Evolutionary conservation across 2,888 invertebrate species (phyloP), one percentile per base, ranked within the genome.

Genomic region (Lymantria monacha): DNA sequence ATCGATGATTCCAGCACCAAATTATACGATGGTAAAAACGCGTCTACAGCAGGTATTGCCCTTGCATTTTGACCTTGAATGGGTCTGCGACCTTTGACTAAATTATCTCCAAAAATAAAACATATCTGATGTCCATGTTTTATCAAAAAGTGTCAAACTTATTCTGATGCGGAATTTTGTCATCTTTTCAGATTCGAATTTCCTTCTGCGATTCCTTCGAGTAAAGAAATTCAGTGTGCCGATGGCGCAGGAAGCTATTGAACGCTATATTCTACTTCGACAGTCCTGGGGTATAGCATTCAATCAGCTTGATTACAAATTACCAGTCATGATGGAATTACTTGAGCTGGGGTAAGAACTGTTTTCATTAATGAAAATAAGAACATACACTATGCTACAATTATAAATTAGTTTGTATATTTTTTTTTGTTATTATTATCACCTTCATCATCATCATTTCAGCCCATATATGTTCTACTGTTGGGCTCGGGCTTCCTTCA

Each of bases 181-280:
- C 12, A 30, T 42, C 55, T 38, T 66, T 81, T 83, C 33, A 96
- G 96, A 96, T 84, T 83, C 93, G 0, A 92, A 83, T 68, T 96
- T 95, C 79, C 84, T 97, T 42, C 88, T 97, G 47, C 93, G 95
- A 55, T 97, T 96, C 77, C 90, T 97, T 46, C 93, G 96, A n/a
- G 93, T 94, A 55, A 96, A 96, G 82, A 97, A 96, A 76, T 96
- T 94, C 85, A 95, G 95, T 74, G 94, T 96, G 0, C 94, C 95
- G 1, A 94, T 95, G 92, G 95, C 96, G 0, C 95, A 96, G 73
- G 95, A 95, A 69, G 94, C 95, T 15, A 91, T 96, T 48, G 95
- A 96, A 78, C 92, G 96, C 30, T 97, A 97, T 77, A 88, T 97
- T 42, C 91, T 95, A 12, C 91, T 96, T 49, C 92, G 96, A 30